These are phyloP conservation scores for Cremastinae sp. DNA, from an alignment of 2,888 invertebrate species.

Conservation along the genomic window DNA sequence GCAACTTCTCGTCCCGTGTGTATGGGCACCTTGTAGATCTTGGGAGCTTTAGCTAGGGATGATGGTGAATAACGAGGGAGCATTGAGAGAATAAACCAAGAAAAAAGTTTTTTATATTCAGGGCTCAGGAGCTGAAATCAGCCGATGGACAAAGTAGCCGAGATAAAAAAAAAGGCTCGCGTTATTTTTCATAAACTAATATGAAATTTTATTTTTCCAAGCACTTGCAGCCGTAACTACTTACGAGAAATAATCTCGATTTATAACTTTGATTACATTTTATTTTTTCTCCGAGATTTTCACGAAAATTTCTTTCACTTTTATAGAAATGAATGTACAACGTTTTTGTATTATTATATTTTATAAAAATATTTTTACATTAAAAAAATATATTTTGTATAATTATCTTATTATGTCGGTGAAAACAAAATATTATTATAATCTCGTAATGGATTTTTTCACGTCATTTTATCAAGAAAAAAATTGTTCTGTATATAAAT, in stretches of 20 bases:
- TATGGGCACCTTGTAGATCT: constrained; percentile 69
- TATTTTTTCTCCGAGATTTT: too few species aligned
- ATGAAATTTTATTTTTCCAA: not conserved
- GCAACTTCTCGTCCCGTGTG: constrained; percentile 57
- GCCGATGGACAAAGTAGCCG: not conserved
- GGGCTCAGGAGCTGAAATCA: constrained; percentile 10
- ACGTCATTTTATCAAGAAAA: too few species aligned
- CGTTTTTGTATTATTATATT: too few species aligned
- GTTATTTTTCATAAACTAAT: constrained; percentile 13
- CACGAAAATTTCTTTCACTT: too few species aligned
- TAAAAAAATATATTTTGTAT: too few species aligned
- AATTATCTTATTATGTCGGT: too few species aligned
- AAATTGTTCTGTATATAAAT: too few species aligned
- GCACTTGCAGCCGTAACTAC: not conserved
- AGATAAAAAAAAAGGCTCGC: constrained; percentile 2
- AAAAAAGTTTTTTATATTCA: constrained; percentile 18
- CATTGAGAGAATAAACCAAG: constrained; percentile 36
- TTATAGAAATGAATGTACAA: too few species aligned
- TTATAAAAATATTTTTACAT: too few species aligned
- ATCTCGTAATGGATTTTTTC: too few species aligned
- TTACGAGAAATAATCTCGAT: not conserved
- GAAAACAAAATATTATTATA: too few species aligned
- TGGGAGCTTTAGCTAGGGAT: constrained; percentile 65
- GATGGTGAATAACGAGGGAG: constrained; percentile 61
- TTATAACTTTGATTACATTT: not conserved